These are phyloP conservation scores for Drosophila parthenogenetica DNA, from an alignment of 2,888 invertebrate species.

Conservation along the genomic window DNA sequence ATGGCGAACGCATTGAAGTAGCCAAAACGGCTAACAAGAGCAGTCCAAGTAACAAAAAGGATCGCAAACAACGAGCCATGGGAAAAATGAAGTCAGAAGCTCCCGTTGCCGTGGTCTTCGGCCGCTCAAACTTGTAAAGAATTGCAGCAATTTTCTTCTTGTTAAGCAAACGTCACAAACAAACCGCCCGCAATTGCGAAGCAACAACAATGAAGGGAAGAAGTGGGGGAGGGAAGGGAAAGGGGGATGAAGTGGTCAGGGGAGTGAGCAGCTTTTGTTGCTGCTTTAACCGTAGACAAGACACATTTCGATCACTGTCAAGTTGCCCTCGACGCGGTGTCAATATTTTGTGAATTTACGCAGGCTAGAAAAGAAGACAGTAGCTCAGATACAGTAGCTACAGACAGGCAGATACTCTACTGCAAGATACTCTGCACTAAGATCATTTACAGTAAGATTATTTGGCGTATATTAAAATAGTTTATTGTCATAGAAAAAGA, in stretches of 20 bases:
- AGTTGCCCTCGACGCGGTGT: conserved; percentile 75
- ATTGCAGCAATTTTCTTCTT: conserved; percentile 83
- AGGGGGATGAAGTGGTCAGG: no score
- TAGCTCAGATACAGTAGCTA: neutral
- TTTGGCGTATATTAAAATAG: no score
- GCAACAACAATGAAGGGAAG: neutral
- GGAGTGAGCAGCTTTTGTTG: conserved; percentile 33
- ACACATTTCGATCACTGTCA: conserved; percentile 85
- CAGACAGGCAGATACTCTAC: conserved; percentile 32
- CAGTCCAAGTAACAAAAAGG: conserved; percentile 29
- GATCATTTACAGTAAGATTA: no score
- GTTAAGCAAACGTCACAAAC: conserved; percentile 81
- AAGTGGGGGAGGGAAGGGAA: conserved; percentile 6
- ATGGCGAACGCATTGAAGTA: conserved; percentile 75
- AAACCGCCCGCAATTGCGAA: conserved; percentile 82
- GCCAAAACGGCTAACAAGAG: conserved; percentile 56
- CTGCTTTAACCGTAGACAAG: conserved; percentile 60
- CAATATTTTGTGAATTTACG: conserved; percentile 84
- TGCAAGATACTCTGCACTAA: neutral
- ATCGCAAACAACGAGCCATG: conserved; percentile 12
- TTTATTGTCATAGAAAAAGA: no score
- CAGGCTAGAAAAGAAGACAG: conserved; percentile 62
- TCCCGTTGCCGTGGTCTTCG: conserved; percentile 21
- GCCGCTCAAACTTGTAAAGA: conserved; percentile 76
- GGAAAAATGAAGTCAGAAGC: conserved; percentile 15